A percentile compares a stretch with the other conserved stretches of the same genome.
These are phyloP conservation scores for Seira ritae DNA, from an alignment of 2,888 invertebrate species.

Conservation along the genomic window DNA sequence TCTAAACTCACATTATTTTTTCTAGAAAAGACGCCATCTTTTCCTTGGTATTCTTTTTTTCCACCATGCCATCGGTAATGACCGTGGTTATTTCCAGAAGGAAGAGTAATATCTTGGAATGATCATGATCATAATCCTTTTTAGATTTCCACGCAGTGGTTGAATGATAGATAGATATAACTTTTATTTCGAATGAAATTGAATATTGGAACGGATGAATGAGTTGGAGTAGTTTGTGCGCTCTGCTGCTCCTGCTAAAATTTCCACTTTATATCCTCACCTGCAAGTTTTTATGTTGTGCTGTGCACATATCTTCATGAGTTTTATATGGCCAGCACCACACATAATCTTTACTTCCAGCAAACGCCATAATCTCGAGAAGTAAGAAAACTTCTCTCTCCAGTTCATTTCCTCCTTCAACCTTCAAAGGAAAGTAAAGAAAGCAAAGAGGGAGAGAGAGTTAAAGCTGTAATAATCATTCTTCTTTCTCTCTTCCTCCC, in stretches of 20 bases:
- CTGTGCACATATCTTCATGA: no score
- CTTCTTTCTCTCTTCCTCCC: background rate
- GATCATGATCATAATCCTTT: constrained; percentile 17
- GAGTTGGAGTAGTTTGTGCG: constrained; percentile 5
- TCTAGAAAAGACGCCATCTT: background rate
- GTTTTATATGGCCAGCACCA: background rate
- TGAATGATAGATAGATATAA: background rate
- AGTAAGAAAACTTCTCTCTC: background rate
- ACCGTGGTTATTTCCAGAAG: no score
- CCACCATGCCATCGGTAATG: constrained; percentile 28
- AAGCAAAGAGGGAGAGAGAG: constrained; percentile 13
- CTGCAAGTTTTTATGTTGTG: background rate
- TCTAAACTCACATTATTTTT: constrained; percentile 4
- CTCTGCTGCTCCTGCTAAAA: background rate
- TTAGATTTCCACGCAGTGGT: background rate
- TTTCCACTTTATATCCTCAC: background rate
- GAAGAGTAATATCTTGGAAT: no score
- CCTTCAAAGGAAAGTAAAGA: constrained; percentile 5
- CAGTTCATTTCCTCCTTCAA: constrained; percentile 18
- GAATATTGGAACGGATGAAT: constrained; percentile 25
- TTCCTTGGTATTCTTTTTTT: constrained; percentile 5
- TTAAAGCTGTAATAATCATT: constrained; percentile 18
- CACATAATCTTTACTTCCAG: constrained; percentile 19
- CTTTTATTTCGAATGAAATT: constrained; percentile 21
- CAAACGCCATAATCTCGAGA: constrained; percentile 12